Evolutionary conservation across 1,140 invertebrate genomes (phyloP).

Genomic region (Drosophila teissieri): DNA sequence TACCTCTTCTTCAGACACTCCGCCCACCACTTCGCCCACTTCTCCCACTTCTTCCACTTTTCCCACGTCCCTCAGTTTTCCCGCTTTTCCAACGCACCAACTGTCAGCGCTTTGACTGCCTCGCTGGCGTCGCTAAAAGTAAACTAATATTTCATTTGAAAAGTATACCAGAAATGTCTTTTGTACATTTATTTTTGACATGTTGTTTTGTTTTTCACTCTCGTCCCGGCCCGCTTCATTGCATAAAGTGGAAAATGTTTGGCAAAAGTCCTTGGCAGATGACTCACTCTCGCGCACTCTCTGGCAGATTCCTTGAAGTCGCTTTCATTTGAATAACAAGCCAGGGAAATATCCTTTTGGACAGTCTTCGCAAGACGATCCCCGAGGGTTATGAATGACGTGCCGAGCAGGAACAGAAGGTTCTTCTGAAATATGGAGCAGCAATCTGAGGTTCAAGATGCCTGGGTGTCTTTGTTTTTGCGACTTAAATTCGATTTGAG

Average conservation of each 20-base stretch:
- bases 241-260: constrained; percentile 69
- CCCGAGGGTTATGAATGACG: constrained; percentile 7
- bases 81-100: constrained; percentile 13
- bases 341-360: constrained; percentile 60
- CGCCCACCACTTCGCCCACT: neutral
- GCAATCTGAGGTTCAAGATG: constrained; percentile 5
- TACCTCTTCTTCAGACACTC: constrained; percentile 40
- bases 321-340: constrained; percentile 75
- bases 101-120: constrained; percentile 77
- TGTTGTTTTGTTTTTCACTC: constrained; percentile 78
- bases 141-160: constrained; percentile 83
- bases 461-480: neutral
- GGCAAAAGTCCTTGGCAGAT: constrained; percentile 65
- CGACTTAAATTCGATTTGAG: constrained; percentile 29
- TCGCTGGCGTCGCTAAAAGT: constrained; percentile 68
- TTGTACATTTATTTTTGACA: constrained; percentile 82
- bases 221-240: constrained; percentile 48
- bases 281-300: constrained; percentile 39
- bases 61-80: neutral
- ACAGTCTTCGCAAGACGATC: constrained; percentile 36
- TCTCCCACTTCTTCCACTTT: neutral
- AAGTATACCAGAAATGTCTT: constrained; percentile 80
- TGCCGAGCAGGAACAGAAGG: constrained; percentile 1
- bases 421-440: constrained; percentile 26
- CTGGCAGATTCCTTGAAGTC: constrained; percentile 63